These are phyloP conservation scores for Xiphophorus maculatus DNA, from an alignment of 2,113 vertebrate species.

Conservation along the genomic window DNA sequence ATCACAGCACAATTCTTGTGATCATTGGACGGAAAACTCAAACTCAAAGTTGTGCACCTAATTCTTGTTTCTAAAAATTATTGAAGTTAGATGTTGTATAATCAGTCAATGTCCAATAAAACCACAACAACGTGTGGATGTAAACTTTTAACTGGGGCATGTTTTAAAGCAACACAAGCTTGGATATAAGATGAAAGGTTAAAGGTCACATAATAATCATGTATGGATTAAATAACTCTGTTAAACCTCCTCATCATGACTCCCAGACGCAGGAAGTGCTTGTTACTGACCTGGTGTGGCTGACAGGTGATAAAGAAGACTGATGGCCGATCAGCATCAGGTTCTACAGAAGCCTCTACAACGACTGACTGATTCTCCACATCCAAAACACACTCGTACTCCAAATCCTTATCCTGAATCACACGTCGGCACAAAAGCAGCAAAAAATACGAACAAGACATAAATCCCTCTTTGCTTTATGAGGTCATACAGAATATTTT, in stretches of 20 bases:
- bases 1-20: too few species aligned
- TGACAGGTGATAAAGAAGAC: constrained; percentile 88
- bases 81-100: too few species aligned
- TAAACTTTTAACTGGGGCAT: not conserved
- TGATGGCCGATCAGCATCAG: constrained; percentile 74
- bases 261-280: not conserved
- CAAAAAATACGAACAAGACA: not conserved
- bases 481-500: not conserved
- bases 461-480: not conserved
- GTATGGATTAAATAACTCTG: not conserved
- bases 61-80: too few species aligned
- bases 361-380: constrained; percentile 86
- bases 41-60: too few species aligned
- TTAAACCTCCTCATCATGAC: not conserved
- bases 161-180: not conserved
- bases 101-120: not conserved
- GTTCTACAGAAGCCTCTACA: constrained; percentile 84
- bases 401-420: constrained; percentile 84
- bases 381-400: constrained; percentile 89
- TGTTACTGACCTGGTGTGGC: constrained; percentile 61
- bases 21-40: too few species aligned
- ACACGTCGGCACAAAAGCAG: too few species aligned
- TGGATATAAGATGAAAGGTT: not conserved
- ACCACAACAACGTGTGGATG: not conserved
- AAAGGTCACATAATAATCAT: not conserved